Percentiles rank a stretch among this genome's conserved stretches.
Conservation (phyloP, 2,888 invertebrate species). For the Mythimna loreyi region DNA sequence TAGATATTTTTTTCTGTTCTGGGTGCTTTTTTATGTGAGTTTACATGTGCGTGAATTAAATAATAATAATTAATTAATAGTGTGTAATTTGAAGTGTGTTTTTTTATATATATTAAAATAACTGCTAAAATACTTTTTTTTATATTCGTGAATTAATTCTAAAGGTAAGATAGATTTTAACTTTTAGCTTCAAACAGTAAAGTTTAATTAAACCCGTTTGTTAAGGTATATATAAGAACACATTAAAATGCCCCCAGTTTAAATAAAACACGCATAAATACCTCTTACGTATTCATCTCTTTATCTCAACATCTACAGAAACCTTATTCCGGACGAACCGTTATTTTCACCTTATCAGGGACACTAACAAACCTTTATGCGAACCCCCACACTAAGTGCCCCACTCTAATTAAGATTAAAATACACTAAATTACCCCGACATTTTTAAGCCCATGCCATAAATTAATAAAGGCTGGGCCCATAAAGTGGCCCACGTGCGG, state of each 20-base stretch:
- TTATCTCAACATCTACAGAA: conserved; percentile 44
- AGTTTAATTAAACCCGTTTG: conserved; percentile 23
- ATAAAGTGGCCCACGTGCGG: conserved; percentile 71
- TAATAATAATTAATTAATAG: too few species aligned
- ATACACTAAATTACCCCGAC: conserved; percentile 68
- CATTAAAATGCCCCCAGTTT: conserved; percentile 10
- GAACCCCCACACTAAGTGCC: conserved; percentile 43
- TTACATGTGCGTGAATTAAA: too few species aligned
- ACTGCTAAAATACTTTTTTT: too few species aligned
- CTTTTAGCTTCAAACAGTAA: background rate
- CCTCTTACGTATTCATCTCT: conserved; percentile 46
- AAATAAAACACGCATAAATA: conserved; percentile 37
- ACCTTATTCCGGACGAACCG: conserved; percentile 45
- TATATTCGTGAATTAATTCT: too few species aligned
- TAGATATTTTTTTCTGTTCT: too few species aligned
- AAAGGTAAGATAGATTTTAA: too few species aligned
- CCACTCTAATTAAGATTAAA: conserved; percentile 68
- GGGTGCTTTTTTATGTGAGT: too few species aligned
- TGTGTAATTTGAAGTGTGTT: too few species aligned
- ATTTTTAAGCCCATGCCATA: conserved; percentile 66
- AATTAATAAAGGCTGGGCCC: conserved; percentile 65
- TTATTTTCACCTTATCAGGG: conserved; percentile 50
- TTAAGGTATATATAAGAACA: background rate
- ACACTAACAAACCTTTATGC: conserved; percentile 43
- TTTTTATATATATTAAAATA: too few species aligned